Evolutionary conservation across 2,888 invertebrate species (phyloP).

Genomic region (Drosophila mimica): DNA sequence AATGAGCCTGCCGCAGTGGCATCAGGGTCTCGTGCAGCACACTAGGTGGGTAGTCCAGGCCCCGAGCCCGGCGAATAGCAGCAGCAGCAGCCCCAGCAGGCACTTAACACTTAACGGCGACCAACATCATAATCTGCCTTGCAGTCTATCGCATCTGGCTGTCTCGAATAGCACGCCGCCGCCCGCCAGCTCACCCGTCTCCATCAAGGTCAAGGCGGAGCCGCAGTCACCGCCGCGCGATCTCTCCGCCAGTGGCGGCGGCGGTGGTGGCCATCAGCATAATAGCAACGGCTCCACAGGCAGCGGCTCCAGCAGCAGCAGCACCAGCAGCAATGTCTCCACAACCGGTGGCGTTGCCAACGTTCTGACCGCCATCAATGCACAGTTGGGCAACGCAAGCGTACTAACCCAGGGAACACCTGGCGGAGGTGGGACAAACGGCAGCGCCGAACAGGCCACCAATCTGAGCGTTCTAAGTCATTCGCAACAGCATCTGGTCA

Average conservation of each 20-base stretch:
- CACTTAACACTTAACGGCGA: constrained; percentile 58
- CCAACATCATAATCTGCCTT: constrained; percentile 70
- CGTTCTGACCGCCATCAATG: constrained; percentile 61
- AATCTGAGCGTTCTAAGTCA: constrained; percentile 87
- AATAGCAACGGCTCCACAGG: constrained; percentile 77
- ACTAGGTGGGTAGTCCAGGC: constrained; percentile 86
- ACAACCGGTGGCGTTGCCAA: constrained; percentile 59
- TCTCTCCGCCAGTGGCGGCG: constrained; percentile 85
- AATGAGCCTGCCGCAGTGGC: constrained; percentile 89
- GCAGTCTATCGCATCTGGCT: constrained; percentile 91
- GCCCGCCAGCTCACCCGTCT: constrained; percentile 91
- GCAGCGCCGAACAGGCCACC: constrained; percentile 82
- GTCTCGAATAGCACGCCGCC: constrained; percentile 91
- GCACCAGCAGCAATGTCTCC: constrained; percentile 71
- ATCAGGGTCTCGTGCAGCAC: constrained; percentile 90
- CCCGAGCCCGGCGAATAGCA: constrained; percentile 61
- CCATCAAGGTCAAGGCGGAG: constrained; percentile 96
- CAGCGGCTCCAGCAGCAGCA: constrained; percentile 69
- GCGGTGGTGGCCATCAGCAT: constrained; percentile 72
- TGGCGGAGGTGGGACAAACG: constrained; percentile 67
- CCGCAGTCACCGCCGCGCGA: constrained; percentile 97
- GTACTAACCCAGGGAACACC: constrained; percentile 61
- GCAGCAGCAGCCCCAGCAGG: constrained; percentile 50
- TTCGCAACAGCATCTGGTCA: constrained; percentile 86
- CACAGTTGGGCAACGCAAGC: constrained; percentile 64